Evolutionary conservation across 2,888 invertebrate genomes (phyloP).

Genomic region (Ochropacha duplaris): DNA sequence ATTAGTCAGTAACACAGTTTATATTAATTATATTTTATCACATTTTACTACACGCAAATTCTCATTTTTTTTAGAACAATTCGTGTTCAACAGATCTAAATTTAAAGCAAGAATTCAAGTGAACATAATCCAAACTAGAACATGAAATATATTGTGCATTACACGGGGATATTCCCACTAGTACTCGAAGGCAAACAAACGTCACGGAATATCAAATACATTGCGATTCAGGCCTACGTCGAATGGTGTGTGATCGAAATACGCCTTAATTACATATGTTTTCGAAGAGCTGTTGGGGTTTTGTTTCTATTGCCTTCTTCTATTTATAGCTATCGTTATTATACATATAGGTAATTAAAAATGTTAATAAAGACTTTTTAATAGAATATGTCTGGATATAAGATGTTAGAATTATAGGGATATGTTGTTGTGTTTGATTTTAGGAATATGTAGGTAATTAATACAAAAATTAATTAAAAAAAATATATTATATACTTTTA

Average conservation of each 20-base stretch:
- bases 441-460: no score
- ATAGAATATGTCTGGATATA: no score
- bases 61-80: no score
- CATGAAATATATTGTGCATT: conserved; percentile 16
- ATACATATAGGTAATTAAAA: no score
- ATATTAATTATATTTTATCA: no score
- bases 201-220: conserved; percentile 29
- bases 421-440: no score
- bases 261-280: conserved; percentile 12
- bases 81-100: neutral
- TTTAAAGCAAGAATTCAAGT: neutral
- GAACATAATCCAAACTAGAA: conserved; percentile 10
- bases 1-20: no score
- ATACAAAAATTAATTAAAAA: no score
- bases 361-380: no score
- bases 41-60: no score
- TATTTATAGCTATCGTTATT: neutral
- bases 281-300: neutral
- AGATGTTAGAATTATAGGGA: no score
- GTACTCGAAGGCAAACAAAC: conserved; percentile 13
- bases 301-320: neutral
- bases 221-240: conserved; percentile 22
- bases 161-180: conserved; percentile 14
- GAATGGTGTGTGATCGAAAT: conserved; percentile 25
- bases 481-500: no score